These are phyloP conservation scores for Sympetrum striolatum DNA, from an alignment of 2,888 invertebrate species.

Conservation along the genomic window DNA sequence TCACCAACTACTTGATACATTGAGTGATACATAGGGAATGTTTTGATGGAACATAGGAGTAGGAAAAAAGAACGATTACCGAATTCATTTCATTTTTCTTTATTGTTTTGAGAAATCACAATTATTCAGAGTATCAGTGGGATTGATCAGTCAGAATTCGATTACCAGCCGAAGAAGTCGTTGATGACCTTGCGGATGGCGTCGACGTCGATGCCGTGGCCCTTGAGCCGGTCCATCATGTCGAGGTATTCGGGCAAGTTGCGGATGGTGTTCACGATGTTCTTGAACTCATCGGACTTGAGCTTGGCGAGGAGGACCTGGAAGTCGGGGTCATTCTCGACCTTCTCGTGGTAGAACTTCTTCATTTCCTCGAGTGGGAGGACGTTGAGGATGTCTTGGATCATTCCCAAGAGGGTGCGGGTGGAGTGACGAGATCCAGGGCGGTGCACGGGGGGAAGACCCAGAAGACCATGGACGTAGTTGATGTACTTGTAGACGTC, in stretches of 20 bases:
- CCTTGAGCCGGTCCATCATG: not conserved
- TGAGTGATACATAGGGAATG: no score
- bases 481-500: slow-evolving; percentile 52
- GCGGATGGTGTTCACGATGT: slow-evolving; percentile 49
- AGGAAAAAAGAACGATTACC: no score
- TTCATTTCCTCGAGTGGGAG: slow-evolving; percentile 54
- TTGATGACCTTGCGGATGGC: not conserved
- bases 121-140: not conserved
- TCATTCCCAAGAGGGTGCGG: slow-evolving; percentile 49
- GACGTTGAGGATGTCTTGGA: slow-evolving; percentile 51
- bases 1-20: no score
- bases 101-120: not conserved
- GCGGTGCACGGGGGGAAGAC: slow-evolving; percentile 47
- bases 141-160: no score
- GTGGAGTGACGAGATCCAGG: slow-evolving; percentile 16
- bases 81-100: no score
- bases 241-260: slow-evolving; percentile 45
- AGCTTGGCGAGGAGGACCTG: slow-evolving; percentile 51
- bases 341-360: slow-evolving; percentile 53
- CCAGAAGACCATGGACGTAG: slow-evolving; percentile 51
- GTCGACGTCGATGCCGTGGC: not conserved
- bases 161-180: not conserved
- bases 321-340: slow-evolving; percentile 52
- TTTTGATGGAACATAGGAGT: no score
- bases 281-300: slow-evolving; percentile 50